Base-by-base conservation (phyloP, 1,140 invertebrate species). In the Meloidogyne floridensis region DNA sequence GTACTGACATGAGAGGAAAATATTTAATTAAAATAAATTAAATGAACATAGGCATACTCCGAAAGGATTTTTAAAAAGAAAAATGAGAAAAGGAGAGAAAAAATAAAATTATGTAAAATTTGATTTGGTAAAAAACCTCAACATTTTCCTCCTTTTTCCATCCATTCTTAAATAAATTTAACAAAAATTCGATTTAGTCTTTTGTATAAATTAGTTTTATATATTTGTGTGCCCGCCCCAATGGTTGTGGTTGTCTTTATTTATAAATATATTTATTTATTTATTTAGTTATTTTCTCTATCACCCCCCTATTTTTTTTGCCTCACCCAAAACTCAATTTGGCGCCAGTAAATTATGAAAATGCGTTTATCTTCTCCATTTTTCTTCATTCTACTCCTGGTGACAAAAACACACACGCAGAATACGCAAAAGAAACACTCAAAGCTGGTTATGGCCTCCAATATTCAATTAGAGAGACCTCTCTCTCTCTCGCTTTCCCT, bases 331-430 rank as follows among this genome's bases (percentile, higher is more conserved):
- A 79, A 79, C 77, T 79, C 77, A 79, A 79, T 79, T 79, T 79
- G 77, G 77, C 65, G 77, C 77, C 77, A 79, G 77, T 79, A 53
- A 79, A 79, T 79, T 79, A 79, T 79, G 77, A 79, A 79, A 79
- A 79, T 79, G 65, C 77, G 54, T 79, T 79, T 79, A 79, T 79
- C 59, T 51, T 65, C 15, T 18, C 10, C 59, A 15, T 6, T 65
- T 51, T 20, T 32, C 10, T 71, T 65, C 18, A 51, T n/a, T 7
- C 10, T 11, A 51, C 20, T 79, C 18, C 20, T 79, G 59, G 59
- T 65, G 59, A 65, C 59, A 59, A 15, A 59, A 59, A 59, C 56
- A 59, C 54, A 56, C 54, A 15, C 56, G 15, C 15, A 59, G 15
- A 65, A 65, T n/a, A 65, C 15, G 59, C 3, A 65, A 65, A 59